Evolutionary conservation across 2,888 invertebrate species (phyloP).

Genomic region (Stenodema calcarata): DNA sequence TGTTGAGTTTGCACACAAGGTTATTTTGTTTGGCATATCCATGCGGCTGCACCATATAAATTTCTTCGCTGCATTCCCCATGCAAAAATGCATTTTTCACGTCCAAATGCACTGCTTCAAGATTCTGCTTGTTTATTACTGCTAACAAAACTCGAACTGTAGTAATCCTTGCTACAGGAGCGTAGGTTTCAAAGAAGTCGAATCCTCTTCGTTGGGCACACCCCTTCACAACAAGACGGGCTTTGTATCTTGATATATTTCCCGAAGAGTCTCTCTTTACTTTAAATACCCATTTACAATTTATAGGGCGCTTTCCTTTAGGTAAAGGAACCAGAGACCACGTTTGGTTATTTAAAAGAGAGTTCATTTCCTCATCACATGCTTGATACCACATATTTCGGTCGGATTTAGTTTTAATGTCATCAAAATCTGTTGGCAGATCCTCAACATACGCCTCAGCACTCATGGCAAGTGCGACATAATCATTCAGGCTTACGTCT

Average conservation of each 20-base stretch:
- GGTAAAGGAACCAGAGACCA: not conserved
- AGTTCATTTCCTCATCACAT: not conserved
- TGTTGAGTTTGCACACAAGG: slow-evolving; percentile 5
- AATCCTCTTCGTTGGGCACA: slow-evolving; percentile 6
- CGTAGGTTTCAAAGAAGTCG: slow-evolving; percentile 20
- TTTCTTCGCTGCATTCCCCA: slow-evolving; percentile 33
- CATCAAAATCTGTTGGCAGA: slow-evolving; percentile 3
- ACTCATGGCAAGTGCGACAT: not conserved
- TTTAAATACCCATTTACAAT: slow-evolving; percentile 8
- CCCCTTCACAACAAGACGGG: slow-evolving; percentile 6
- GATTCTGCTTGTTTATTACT: slow-evolving; percentile 23
- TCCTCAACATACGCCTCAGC: slow-evolving; percentile 12
- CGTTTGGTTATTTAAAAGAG: not conserved
- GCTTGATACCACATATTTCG: not conserved
- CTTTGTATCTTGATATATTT: not conserved
- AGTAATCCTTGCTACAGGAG: not conserved
- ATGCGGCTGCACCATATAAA: slow-evolving; percentile 31
- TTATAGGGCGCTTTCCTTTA: not conserved
- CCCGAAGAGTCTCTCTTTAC: not conserved
- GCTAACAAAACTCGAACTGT: not conserved
- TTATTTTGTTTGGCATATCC: not conserved
- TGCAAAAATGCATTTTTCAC: slow-evolving; percentile 45
- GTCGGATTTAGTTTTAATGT: not conserved
- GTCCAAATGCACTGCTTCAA: slow-evolving; percentile 25
- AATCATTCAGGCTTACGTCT: not conserved